Base-by-base conservation (phyloP, 2,797 vertebrate species). In the Brachyalestes nurse region DNA sequence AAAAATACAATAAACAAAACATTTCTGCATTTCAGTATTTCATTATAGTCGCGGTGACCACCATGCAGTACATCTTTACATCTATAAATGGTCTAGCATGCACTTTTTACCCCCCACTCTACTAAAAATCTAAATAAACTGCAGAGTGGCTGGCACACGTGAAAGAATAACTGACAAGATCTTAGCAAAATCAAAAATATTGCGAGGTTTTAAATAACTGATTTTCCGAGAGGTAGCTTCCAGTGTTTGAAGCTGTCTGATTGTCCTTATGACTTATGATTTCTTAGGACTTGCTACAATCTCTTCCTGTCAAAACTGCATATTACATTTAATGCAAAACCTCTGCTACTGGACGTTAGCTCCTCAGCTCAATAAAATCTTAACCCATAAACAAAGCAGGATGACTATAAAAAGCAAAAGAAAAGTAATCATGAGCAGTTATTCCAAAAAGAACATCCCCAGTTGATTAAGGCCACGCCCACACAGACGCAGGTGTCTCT, bases 21-120 rank as follows among this genome's bases (percentile, higher is more conserved):
- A 64, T 75, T 87, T 85, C 87, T 88, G 90, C 87, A 88, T 88
- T 88, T 84, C 83, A 70, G 84, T 85, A 87, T 84, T 89, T 89
- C 81, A 58, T 89, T 88, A 77, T 64, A 76, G 87, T 84, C 86
- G 88, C 38, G 79, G 88, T 85, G 84, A 92, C 87, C 86, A 84
- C 90, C 86, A 90, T 93, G 92, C 92, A 93, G 90, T 87, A 92
- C 76, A 90, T 86, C 90, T n/a, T 91, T 73, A 90, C 86, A 92
- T 82, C 75, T 88, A 87, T 86, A 89, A 83, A 79, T 88, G 79
- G 87, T 79, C 79, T 87, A 78, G 84, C 81, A 81, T 86, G 77
- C 74, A 83, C 81, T 79, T 82, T 82, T 78, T 38, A 42, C n/a
- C n/a, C 6, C 23, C 14, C 49, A 74, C 60, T 34, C 16, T 1